A percentile compares a stretch with the other conserved stretches of the same genome.
phyloP scores from a whole-genome alignment of 2,797 vertebrate genomes.

The Amphiprion clarkii region DNA sequence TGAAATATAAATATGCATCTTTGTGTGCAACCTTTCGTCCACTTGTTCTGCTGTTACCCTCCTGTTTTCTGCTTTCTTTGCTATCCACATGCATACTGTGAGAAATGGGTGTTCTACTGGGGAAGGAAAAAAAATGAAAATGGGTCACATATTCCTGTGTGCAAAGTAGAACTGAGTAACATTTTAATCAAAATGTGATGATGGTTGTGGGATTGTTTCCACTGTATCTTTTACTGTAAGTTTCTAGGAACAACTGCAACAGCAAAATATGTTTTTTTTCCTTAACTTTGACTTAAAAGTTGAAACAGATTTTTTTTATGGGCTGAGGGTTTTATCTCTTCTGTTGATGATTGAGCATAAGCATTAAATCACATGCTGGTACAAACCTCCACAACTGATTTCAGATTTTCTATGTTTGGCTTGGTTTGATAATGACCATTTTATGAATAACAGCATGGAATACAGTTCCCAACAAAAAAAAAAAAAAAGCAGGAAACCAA shows the following conservation, averaged over 20 bases:
- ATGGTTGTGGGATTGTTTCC: background rate
- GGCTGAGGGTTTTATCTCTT: background rate
- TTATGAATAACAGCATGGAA: background rate
- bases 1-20: background rate
- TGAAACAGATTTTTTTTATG: background rate
- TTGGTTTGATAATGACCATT: constrained; percentile 1
- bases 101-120: too few relatives aligned
- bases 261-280: too few relatives aligned
- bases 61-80: background rate
- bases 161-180: background rate
- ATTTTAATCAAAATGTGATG: background rate
- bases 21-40: background rate
- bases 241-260: background rate
- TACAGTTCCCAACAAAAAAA: background rate
- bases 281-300: too few relatives aligned
- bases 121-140: too few relatives aligned
- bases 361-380: constrained; percentile 1
- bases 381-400: background rate
- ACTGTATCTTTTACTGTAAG: background rate
- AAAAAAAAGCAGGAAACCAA: background rate
- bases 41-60: background rate
- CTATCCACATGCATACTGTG: background rate
- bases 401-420: background rate
- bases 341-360: background rate
- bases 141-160: background rate